phyloP scores from a whole-genome alignment of 2,888 invertebrate genomes.

The Micoletzkya japonica region DNA sequence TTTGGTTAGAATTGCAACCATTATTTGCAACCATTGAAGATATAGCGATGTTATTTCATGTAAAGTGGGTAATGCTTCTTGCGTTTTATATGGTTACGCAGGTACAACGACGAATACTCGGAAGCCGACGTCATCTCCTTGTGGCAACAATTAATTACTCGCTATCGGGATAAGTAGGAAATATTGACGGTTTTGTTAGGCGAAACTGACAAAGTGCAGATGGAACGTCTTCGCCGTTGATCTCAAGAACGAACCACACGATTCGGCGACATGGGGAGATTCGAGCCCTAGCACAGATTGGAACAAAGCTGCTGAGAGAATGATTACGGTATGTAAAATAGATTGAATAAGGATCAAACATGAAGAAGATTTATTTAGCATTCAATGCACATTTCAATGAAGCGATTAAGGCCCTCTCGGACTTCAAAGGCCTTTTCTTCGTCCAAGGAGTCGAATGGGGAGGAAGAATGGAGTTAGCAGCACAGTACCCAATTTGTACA shows the following conservation, averaged over 20 bases:
- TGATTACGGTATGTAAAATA: slow-evolving; percentile 10
- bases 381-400: no score
- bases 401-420: not conserved
- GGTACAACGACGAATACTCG: slow-evolving; percentile 26
- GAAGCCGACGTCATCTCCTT: slow-evolving; percentile 8
- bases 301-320: slow-evolving; percentile 29
- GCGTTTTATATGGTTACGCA: no score
- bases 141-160: slow-evolving; percentile 14
- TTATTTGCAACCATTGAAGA: no score
- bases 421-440: slow-evolving; percentile 29
- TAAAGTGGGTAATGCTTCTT: no score
- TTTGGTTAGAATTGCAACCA: slow-evolving; percentile 25
- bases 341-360: no score
- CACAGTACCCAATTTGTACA: slow-evolving; percentile 6
- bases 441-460: slow-evolving; percentile 31
- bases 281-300: slow-evolving; percentile 17
- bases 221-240: slow-evolving; percentile 29
- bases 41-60: no score
- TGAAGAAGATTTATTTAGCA: no score
- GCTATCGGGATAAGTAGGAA: slow-evolving; percentile 6
- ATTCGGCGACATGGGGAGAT: slow-evolving; percentile 29
- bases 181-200: no score
- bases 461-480: slow-evolving; percentile 18
- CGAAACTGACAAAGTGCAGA: no score
- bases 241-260: slow-evolving; percentile 32